Evolutionary conservation across 2,797 vertebrate species (phyloP).

Genomic region (Xenops minutus): DNA sequence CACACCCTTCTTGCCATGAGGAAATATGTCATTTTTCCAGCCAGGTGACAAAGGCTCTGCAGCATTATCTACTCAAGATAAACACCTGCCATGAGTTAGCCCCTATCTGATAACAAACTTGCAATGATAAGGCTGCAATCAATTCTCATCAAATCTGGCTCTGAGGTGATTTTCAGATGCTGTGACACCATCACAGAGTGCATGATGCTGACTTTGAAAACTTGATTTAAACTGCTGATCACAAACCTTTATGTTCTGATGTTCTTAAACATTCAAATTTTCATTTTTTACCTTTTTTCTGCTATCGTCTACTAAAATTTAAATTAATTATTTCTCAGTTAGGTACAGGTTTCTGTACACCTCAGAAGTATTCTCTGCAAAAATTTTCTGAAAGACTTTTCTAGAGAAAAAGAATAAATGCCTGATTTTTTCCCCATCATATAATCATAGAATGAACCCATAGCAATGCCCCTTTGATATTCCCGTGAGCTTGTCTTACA

Average conservation of each 20-base stretch:
- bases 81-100: conserved; percentile 41
- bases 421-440: fast-evolving
- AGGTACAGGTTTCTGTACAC: not conserved
- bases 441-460: not conserved
- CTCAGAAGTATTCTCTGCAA: not conserved
- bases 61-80: conserved; percentile 60
- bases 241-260: not conserved
- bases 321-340: not conserved
- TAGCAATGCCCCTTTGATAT: not conserved
- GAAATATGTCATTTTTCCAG: not conserved
- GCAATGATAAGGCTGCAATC: conserved; percentile 44
- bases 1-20: not conserved
- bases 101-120: conserved; percentile 27
- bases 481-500: not conserved
- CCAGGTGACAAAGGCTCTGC: not conserved
- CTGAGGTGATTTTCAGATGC: conserved; percentile 18
- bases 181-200: not conserved
- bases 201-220: conserved; percentile 8
- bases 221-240: not conserved
- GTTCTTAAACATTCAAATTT: not conserved
- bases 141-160: conserved; percentile 60
- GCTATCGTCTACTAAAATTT: not conserved
- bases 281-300: not conserved
- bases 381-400: not conserved
- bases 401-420: not conserved